Evolutionary conservation across 1,140 invertebrate species (phyloP), one percentile per base, ranked within the genome.

Genomic region (Polypedilum vanderplanki): DNA sequence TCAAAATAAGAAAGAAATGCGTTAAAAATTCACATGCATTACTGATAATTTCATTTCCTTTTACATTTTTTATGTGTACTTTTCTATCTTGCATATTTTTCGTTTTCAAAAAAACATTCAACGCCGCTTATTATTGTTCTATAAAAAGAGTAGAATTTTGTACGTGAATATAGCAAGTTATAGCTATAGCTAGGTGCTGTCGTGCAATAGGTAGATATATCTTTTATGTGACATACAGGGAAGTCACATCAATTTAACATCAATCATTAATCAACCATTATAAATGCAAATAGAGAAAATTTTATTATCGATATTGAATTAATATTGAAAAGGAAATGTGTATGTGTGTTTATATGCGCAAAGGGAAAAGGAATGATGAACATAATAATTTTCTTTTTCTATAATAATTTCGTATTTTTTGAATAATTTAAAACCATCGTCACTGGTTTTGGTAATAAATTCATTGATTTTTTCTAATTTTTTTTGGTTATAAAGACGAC

Each of bases 231-330:
- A n/a, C 46, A 57, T 57, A 57, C 46, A 57, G 46, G 12, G 46
- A 57, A 57, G 46, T 57, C 46, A 57, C 46, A 57, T 57, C 12
- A 57, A 57, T 57, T 57, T n/a, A 57, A 57, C n/a, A 57, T 57
- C 46, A 57, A 57, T 57, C 46, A 57, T 57, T 57, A 57, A 57
- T 57, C 12, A 57, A 57, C 3, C 12, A 57, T 57, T 57, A 57
- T 57, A 57, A 57, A 57, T 57, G 46, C 46, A 57, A 12, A 57
- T 57, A 57, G n/a, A 57, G n/a, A 57, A 12, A 57, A 57, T 57
- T n/a, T 57, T 57, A n/a, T 57, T 57, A n/a, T 57, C 46, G n/a
- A 33, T 33, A 33, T 33, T 33, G 5, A 33, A n/a, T n/a, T n/a
- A n/a, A n/a, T n/a, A n/a, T n/a, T n/a, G n/a, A 33, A 33, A 33